Conservation (phyloP, 2,888 invertebrate genomes). For the Caenorhabditis sp. region DNA sequence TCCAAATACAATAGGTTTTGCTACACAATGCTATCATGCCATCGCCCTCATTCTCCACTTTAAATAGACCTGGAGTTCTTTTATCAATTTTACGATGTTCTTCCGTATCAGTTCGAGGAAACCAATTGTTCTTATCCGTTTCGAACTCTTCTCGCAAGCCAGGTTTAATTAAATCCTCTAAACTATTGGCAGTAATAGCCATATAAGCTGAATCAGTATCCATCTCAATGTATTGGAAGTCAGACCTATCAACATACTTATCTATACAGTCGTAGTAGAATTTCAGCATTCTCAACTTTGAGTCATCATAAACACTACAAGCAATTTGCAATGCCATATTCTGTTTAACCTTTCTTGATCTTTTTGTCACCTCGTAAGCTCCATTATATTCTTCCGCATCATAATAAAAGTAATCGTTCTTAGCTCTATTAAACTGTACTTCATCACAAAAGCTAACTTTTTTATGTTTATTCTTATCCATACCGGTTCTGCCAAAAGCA, state of each 20-base stretch:
- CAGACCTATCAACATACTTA: constrained; percentile 39
- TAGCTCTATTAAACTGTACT: constrained; percentile 52
- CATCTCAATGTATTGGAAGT: constrained; percentile 35
- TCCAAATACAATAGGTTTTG: constrained; percentile 58
- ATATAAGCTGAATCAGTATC: constrained; percentile 61
- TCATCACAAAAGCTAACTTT: constrained; percentile 57
- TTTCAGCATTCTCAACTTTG: constrained; percentile 63
- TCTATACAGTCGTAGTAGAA: constrained; percentile 60
- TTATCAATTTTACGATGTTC: constrained; percentile 35
- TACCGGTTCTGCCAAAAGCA: constrained; percentile 57
- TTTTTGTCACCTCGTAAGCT: constrained; percentile 51
- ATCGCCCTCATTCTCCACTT: constrained; percentile 63
- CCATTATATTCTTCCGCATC: constrained; percentile 43
- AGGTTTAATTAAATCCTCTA: constrained; percentile 56
- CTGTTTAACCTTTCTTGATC: constrained; percentile 50
- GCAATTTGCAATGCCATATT: constrained; percentile 60
- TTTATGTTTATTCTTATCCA: constrained; percentile 62
- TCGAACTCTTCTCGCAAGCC: constrained; percentile 56
- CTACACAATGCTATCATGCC: constrained; percentile 64
- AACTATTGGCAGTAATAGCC: constrained; percentile 51
- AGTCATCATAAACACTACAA: constrained; percentile 65
- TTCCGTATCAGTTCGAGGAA: constrained; percentile 53
- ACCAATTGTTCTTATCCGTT: constrained; percentile 47
- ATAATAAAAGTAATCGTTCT: constrained; percentile 53
- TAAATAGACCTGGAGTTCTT: constrained; percentile 64